Evolutionary conservation across 2,797 vertebrate genomes (phyloP), one percentile per base, ranked within the genome.

Genomic region (Sebastes kiyomatsui): DNA sequence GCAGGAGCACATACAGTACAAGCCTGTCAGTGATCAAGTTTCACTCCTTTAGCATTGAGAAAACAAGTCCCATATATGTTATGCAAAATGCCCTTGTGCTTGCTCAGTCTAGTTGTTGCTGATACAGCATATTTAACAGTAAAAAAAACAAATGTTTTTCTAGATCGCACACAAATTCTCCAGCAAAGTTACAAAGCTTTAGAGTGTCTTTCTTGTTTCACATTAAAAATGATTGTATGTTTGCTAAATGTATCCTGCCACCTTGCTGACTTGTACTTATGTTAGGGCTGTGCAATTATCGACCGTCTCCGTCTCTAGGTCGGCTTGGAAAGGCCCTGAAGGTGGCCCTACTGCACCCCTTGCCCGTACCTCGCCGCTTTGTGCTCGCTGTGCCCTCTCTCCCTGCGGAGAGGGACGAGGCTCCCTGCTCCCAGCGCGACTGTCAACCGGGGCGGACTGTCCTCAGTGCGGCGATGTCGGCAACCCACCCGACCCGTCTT

Each of bases 11-110:
- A 59, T 54, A 54, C 49, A n/a, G 30, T 59, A 27, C 13, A 55
- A 11, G 12, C 49, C 59, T 27, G 13, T 32, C 5, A 73, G 42
- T 13, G 9, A 66, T 54, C 22, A 32, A 22, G 14, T 56, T 49
- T 18, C 7, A 27, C 46, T 33, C 5, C 2, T 65, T 72, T 12
- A 32, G 11, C 12, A n/a, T n/a, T 27, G 20, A 32, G 33, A 5
- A 72, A 83, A 55, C 7, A 55, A 33, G 65, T 72, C 60, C 67
- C 58, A 76, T 25, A 59, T 14, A 77, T 68, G 52, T 80, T 28
- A 67, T 22, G 14, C 58, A 61, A 67, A 67, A 60, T 28, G 12
- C 9, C 4, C 2, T 9, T 33, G 6, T 46, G 28, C 61, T 54
- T 58, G 35, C 30, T 56, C 27, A 49, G 54, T 81, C 12, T 56